Base-by-base conservation (phyloP, 1,140 invertebrate genomes). In the Schlechtendalia chinensis region DNA sequence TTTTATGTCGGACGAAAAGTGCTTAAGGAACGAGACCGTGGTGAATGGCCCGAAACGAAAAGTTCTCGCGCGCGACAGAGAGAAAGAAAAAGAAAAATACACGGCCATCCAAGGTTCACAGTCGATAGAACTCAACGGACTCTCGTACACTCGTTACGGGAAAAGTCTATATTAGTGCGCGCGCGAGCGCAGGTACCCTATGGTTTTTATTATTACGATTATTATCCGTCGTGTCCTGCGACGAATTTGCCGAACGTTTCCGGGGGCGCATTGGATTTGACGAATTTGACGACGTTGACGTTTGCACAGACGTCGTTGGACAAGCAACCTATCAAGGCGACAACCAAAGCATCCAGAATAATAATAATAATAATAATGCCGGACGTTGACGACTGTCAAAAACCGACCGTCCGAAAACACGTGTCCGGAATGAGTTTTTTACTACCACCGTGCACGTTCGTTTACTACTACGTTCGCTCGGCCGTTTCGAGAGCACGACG, bases 11-110 rank as follows among this genome's bases (percentile, higher is more conserved):
- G 61, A 16, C 10, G 45, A 63, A 58, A 79, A 79, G 59, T 63
- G 45, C 8, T 63, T 61, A 75, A 75, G 29, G 22, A 58, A 75
- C 54, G 1, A 39, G 32, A 47, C 74, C 14, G 8, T 50, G 58
- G 75, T 47, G 45, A 79, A 79, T 63, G 45, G 58, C 54, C 45
- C 58, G 75, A 79, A 50, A 79, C 75, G 39, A 79, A 79, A 79
- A 79, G 58, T 50, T 63, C 11, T 79, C 17, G n/a, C 8, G 2
- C 12, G 1, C 50, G 2, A 56, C n/a, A n/a, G n/a, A 53, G 24
- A 74, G 8, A 22, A 61, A 4, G 53, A 54, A 47, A 72, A 17
- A 54, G 29, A 72, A 71, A n/a, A 71, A 24, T 53, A 27, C 32
- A 14, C 22, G 14, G 19, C 58, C 24, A 45, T n/a, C n/a, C 29